Evolutionary conservation across 64 coral and sea anemone species (phyloP), one percentile per base, ranked within the genome.

Genomic region (Orbicella faveolata): DNA sequence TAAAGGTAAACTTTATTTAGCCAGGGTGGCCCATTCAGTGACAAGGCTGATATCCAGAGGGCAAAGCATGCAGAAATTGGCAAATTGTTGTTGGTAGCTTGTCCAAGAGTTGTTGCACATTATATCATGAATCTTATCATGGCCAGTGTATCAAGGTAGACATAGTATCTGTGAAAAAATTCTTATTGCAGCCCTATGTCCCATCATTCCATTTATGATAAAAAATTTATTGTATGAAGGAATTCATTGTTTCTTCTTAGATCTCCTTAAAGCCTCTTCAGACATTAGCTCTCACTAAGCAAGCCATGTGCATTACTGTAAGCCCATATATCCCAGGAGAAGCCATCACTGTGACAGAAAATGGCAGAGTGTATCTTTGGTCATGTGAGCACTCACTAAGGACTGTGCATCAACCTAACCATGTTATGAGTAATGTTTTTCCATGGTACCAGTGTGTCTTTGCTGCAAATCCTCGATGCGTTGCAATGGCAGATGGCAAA

Each of bases 261-360:
- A 11, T 53, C 14, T 53, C 65, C 7, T 1, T 85, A 52, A 72
- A 70, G 37, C 65, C 36, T 48, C 63, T 85, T 72, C 64, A 85
- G 82, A 85, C 82, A 34, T 66, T 85, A 73, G 82, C 82, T 33
- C 64, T 85, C 4, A 85, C 36, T 18, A 73, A 53, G 72, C 86
- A 94, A 65, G 74, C 87, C 23, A 90, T 94, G 61, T 82, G 81
- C 35, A 36, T 98, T 35, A 20, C 88, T 78, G 78, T 95, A 10
- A 95, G 83, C 76, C 96, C 96, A 3, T 98, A 93, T 79, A 85
- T 98, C 51, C 90, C 80, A 76, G 96, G 90, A 55, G 96, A 98
- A 41, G 84, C 68, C 75, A 61, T 93, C 12, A 75, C 93, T 80
- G 84, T 80, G 11, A 95, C 88, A 85, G 94, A 98, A 76, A 89